phyloP scores from a whole-genome alignment of 2,888 invertebrate species.

The Laothoe populi region DNA sequence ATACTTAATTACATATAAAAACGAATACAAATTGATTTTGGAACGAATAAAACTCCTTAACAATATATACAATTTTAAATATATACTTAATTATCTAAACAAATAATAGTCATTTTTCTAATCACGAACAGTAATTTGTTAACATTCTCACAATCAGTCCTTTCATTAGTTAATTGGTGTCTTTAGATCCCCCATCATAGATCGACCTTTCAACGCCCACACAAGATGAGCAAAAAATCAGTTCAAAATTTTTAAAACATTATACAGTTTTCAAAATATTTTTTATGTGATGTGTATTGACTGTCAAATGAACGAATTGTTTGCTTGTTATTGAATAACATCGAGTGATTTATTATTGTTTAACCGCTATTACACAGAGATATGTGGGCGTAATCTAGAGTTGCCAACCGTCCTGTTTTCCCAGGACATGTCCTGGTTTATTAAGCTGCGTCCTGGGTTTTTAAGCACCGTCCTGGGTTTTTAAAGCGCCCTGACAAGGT shows the following conservation, averaged over 20 bases:
- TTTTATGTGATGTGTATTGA: constrained; percentile 54
- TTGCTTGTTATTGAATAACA: constrained; percentile 56
- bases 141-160: constrained; percentile 36
- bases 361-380: constrained; percentile 36
- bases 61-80: too few species aligned
- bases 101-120: constrained; percentile 10
- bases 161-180: constrained; percentile 60
- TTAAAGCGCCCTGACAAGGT: too few species aligned
- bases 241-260: constrained; percentile 45
- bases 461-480: too few species aligned
- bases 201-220: constrained; percentile 54
- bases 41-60: too few species aligned
- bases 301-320: constrained; percentile 74
- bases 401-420: too few species aligned
- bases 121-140: constrained; percentile 19
- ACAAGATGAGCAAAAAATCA: constrained; percentile 55
- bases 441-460: too few species aligned
- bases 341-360: constrained; percentile 66
- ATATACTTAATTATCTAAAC: constrained; percentile 28
- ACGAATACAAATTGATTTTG: too few species aligned
- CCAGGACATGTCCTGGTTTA: too few species aligned
- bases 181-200: constrained; percentile 60
- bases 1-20: too few species aligned
- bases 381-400: constrained; percentile 29
- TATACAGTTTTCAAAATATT: constrained; percentile 61